A percentile compares a stretch with the other conserved stretches of the same genome.
These are phyloP conservation scores for Tiphia femorata DNA, from an alignment of 2,888 invertebrate species.

Conservation along the genomic window DNA sequence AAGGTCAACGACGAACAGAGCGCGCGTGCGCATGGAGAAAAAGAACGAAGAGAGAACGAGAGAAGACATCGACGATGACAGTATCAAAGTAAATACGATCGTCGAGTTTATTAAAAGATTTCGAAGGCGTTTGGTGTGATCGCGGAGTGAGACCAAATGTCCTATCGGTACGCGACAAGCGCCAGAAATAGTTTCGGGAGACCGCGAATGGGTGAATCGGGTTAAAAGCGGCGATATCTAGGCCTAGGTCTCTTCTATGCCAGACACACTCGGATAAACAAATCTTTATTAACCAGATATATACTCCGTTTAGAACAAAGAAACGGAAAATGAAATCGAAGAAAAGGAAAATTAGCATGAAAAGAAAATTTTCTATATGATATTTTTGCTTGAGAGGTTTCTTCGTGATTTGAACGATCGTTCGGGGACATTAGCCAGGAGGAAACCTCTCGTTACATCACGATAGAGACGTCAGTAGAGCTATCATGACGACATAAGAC, in stretches of 20 bases:
- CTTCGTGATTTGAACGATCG: too few relatives aligned
- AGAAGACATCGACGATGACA: neutral
- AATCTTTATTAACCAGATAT: too few relatives aligned
- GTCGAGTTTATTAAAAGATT: neutral
- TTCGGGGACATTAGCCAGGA: too few relatives aligned
- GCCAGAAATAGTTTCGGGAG: slow-evolving; percentile 24
- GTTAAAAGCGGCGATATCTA: slow-evolving; percentile 17
- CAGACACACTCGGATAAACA: neutral
- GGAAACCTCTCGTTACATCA: neutral
- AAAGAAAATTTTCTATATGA: too few relatives aligned
- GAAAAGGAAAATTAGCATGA: too few relatives aligned
- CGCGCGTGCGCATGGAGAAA: too few relatives aligned
- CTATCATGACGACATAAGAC: too few relatives aligned
- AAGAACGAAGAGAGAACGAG: neutral
- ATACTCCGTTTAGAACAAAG: too few relatives aligned
- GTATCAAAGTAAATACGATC: too few relatives aligned
- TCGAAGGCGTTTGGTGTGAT: neutral
- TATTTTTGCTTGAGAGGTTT: too few relatives aligned
- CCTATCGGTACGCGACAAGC: slow-evolving; percentile 2
- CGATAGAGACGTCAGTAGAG: neutral
- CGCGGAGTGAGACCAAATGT: neutral
- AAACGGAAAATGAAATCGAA: too few relatives aligned
- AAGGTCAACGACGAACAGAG: too few relatives aligned
- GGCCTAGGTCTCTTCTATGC: slow-evolving; percentile 16
- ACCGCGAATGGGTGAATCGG: slow-evolving; percentile 4